Evolutionary conservation across 2,113 vertebrate genomes (phyloP).

Genomic region (Sitta europaea): DNA sequence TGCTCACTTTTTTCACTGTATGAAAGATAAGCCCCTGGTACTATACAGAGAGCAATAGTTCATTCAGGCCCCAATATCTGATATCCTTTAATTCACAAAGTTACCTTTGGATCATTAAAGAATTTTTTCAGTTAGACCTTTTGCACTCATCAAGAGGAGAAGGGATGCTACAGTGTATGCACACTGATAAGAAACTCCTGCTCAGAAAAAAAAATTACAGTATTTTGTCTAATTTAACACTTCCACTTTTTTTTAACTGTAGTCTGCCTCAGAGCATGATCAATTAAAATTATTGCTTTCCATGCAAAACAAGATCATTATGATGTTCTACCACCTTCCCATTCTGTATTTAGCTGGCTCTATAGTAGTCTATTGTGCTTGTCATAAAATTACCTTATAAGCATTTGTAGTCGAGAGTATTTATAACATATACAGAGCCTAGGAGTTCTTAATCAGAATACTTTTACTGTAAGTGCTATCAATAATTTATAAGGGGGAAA

Average conservation of each 20-base stretch:
- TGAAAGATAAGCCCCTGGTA: conserved; percentile 39
- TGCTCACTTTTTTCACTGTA: background rate
- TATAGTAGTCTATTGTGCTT: background rate
- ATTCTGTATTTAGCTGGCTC: background rate
- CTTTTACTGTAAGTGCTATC: background rate
- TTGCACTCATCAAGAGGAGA: conserved; percentile 51
- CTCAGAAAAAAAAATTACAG: conserved; percentile 27
- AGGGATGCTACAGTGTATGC: conserved; percentile 13
- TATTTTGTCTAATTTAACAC: conserved; percentile 39
- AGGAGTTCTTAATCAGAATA: background rate
- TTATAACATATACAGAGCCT: background rate
- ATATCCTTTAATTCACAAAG: conserved; percentile 50
- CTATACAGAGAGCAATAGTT: conserved; percentile 40
- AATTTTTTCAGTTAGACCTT: conserved; percentile 65
- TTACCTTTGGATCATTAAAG: conserved; percentile 65
- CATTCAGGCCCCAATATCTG: conserved; percentile 49
- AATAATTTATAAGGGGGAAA: background rate
- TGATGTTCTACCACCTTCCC: background rate
- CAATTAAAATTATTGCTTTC: conserved; percentile 17
- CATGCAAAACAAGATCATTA: conserved; percentile 35
- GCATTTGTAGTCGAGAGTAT: background rate
- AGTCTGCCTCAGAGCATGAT: background rate
- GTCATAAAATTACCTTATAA: background rate
- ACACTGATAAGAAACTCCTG: conserved; percentile 30
- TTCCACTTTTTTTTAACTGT: background rate